These are phyloP conservation scores for Sycophaga agraensis DNA, from an alignment of 1,140 invertebrate genomes.

Conservation along the genomic window DNA sequence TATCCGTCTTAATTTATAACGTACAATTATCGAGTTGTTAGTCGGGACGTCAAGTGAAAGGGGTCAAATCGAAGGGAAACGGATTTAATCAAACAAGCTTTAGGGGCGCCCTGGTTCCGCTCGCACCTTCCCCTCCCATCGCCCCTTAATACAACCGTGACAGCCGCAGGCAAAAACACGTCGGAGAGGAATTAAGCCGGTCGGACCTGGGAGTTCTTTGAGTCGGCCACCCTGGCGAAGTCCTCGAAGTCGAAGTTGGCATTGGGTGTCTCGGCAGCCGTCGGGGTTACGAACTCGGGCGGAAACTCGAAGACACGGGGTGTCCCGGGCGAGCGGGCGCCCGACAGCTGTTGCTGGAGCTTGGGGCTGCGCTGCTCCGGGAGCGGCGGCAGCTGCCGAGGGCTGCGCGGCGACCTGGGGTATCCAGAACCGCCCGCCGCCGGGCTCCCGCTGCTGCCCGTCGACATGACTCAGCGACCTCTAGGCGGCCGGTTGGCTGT, in stretches of 20 bases:
- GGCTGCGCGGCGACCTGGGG: conserved; percentile 30
- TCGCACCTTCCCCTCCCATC: too few species aligned
- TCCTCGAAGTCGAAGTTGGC: conserved; percentile 45
- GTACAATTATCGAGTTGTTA: too few species aligned
- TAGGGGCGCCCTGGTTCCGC: too few species aligned
- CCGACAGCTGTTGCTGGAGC: conserved; percentile 25
- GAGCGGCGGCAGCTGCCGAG: conserved; percentile 31
- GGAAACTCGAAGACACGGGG: conserved; percentile 49
- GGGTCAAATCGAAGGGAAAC: too few species aligned
- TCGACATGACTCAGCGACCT: not conserved
- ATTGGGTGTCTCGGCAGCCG: conserved; percentile 36
- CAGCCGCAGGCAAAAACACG: too few species aligned
- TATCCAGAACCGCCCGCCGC: too few species aligned
- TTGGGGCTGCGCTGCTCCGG: conserved; percentile 35
- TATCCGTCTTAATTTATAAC: too few species aligned
- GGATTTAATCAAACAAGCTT: too few species aligned
- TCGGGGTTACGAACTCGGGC: conserved; percentile 33
- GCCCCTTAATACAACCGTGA: too few species aligned
- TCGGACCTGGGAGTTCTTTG: conserved; percentile 11
- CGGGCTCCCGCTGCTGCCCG: not conserved
- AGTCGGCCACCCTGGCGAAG: conserved; percentile 31
- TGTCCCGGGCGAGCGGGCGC: conserved; percentile 39
- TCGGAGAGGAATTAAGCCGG: too few species aligned
- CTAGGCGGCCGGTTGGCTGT: too few species aligned
- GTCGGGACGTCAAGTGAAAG: too few species aligned